A percentile compares a stretch with the other conserved stretches of the same genome.
phyloP scores from a whole-genome alignment of 2,797 vertebrate species.

The Carcharodon carcharias region DNA sequence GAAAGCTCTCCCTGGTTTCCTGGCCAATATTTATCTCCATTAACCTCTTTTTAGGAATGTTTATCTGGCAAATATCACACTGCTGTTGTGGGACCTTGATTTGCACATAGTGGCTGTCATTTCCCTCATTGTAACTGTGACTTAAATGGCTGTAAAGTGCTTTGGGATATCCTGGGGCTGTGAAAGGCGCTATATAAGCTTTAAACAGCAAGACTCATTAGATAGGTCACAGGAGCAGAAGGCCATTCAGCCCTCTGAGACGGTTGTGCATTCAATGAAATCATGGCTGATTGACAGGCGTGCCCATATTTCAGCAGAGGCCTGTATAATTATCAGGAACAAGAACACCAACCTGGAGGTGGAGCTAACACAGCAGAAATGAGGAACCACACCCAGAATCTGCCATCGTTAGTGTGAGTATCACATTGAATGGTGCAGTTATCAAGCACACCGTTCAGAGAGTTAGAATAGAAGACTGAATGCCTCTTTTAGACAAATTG shows the following conservation, averaged over 20 bases:
- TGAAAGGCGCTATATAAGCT: not conserved
- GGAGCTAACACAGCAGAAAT: not conserved
- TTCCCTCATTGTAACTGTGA: not conserved
- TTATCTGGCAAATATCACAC: not conserved
- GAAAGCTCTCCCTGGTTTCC: not conserved
- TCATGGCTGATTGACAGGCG: not conserved
- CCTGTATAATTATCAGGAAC: not conserved
- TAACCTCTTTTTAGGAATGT: not conserved
- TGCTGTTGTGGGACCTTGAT: not conserved
- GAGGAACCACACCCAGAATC: not conserved
- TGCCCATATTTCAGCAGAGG: not conserved
- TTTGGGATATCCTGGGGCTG: not conserved
- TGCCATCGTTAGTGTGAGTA: not conserved
- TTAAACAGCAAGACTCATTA: not conserved
- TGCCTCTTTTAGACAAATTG: no score
- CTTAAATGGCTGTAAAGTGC: not conserved
- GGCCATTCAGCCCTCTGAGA: not conserved
- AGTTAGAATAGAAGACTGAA: not conserved
- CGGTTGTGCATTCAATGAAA: not conserved
- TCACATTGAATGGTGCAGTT: not conserved
- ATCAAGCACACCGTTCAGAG: not conserved
- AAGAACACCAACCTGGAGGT: not conserved
- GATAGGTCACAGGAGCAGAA: not conserved
- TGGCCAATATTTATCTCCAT: not conserved
- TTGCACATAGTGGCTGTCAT: not conserved